A percentile compares a stretch with the other conserved stretches of the same genome.
Evolutionary conservation across 1,140 invertebrate species (phyloP).

Genomic region (Sycobia sp.): DNA sequence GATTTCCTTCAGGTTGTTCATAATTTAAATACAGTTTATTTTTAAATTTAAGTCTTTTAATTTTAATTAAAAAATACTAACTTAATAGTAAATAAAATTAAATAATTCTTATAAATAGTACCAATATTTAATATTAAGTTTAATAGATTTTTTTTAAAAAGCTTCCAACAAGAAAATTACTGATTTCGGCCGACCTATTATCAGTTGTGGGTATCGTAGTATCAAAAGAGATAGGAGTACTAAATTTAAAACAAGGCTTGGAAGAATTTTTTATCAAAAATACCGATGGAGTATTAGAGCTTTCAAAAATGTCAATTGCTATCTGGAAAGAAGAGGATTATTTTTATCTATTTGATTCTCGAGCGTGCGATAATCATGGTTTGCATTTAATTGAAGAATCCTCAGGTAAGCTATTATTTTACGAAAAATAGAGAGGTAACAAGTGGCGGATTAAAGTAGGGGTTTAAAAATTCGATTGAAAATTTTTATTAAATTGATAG

Average conservation of each 20-base stretch:
- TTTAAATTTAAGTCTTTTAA: too few relatives aligned
- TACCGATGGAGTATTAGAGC: conserved; percentile 48
- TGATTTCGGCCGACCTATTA: conserved; percentile 45
- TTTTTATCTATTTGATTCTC: conserved; percentile 53
- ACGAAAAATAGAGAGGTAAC: too few relatives aligned
- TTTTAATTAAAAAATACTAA: too few relatives aligned
- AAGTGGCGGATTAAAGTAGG: too few relatives aligned
- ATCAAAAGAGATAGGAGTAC: conserved; percentile 43
- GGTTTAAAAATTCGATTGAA: too few relatives aligned
- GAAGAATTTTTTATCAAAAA: conserved; percentile 51
- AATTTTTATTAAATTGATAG: too few relatives aligned
- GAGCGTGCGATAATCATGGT: conserved; percentile 45
- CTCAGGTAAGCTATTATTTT: too few relatives aligned
- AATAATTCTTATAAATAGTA: too few relatives aligned
- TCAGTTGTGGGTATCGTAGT: conserved; percentile 48
- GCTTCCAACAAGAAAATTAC: conserved; percentile 42
- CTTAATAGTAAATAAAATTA: too few relatives aligned
- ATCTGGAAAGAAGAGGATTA: conserved; percentile 50
- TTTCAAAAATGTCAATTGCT: conserved; percentile 41
- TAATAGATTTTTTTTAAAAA: conserved; percentile 15
- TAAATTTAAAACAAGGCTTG: conserved; percentile 47
- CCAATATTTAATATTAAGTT: too few relatives aligned
- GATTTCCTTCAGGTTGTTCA: too few relatives aligned
- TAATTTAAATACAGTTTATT: too few relatives aligned
- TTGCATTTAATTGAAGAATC: conserved; percentile 38